phyloP scores from a whole-genome alignment of 2,113 vertebrate species.

The Vidua chalybeata region DNA sequence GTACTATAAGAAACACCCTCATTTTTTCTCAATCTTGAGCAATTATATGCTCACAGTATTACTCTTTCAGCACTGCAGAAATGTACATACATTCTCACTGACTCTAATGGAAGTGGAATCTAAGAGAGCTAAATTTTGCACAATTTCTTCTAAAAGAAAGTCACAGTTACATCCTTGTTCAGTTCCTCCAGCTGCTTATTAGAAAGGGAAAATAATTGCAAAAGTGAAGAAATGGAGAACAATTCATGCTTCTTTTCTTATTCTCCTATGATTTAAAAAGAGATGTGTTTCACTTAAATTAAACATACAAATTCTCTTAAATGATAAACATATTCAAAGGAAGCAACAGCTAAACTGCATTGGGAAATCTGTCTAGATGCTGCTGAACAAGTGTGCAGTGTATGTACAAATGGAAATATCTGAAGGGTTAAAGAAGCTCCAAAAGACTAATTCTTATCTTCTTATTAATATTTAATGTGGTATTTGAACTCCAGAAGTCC shows the following conservation, averaged over 20 bases:
- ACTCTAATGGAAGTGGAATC: neutral
- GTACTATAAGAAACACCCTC: neutral
- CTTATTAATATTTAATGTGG: neutral
- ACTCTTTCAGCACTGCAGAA: neutral
- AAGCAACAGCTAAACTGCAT: neutral
- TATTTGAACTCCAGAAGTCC: neutral
- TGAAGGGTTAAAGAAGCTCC: neutral
- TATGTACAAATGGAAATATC: neutral
- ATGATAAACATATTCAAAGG: neutral
- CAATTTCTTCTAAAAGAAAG: neutral
- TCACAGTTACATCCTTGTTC: neutral
- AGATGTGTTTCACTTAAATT: neutral
- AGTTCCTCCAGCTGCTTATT: neutral
- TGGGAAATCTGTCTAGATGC: neutral
- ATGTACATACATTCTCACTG: neutral
- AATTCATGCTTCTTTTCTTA: neutral
- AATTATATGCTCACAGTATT: neutral
- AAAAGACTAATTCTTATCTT: neutral
- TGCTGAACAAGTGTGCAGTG: neutral
- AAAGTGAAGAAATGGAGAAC: neutral
- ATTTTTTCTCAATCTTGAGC: conserved; percentile 3
- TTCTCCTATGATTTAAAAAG: neutral
- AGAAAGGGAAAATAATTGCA: neutral
- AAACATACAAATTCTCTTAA: neutral
- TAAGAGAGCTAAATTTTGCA: neutral